These are phyloP conservation scores for Diacarnus erythraeanus DNA, from an alignment of 37 sponge, comb jelly and placozoan genomes.

Conservation along the genomic window DNA sequence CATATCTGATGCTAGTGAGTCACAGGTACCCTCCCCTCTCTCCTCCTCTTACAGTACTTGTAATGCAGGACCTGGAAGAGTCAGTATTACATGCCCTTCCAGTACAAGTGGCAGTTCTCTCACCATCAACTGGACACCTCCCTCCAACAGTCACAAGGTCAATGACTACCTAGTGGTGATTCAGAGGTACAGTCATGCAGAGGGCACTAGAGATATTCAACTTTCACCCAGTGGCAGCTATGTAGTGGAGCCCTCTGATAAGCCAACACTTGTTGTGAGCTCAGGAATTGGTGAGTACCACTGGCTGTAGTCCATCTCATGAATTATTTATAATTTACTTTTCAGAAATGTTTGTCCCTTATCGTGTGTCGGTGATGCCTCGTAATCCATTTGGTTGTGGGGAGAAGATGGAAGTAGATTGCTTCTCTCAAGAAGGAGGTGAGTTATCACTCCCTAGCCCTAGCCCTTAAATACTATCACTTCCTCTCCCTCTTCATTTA, in stretches of 20 bases:
- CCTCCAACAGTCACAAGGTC: not conserved
- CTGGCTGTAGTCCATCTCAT: not conserved
- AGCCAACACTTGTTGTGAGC: too few relatives aligned
- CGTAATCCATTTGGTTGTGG: constrained; percentile 23
- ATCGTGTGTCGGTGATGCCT: not conserved
- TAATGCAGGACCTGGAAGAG: not conserved
- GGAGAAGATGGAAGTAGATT: not conserved
- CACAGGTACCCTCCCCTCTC: too few relatives aligned
- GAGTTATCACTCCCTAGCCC: not conserved
- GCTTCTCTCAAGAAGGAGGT: constrained; percentile 34
- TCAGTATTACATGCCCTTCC: not conserved
- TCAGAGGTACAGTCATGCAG: not conserved
- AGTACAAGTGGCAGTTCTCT: not conserved
- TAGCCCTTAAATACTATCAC: not conserved
- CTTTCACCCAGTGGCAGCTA: too few relatives aligned
- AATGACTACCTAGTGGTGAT: constrained; percentile 10
- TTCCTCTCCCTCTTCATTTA: not conserved
- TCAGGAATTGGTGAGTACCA: not conserved
- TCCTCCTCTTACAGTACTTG: too few relatives aligned
- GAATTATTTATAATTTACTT: not conserved
- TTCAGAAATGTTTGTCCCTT: not conserved
- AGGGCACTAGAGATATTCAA: not conserved
- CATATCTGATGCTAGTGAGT: not conserved
- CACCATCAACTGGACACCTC: not conserved
- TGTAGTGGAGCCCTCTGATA: too few relatives aligned